Percentiles rank a stretch among this genome's conserved stretches.
These are phyloP conservation scores for Hermetia illucens DNA, from an alignment of 1,140 invertebrate species.

Conservation along the genomic window DNA sequence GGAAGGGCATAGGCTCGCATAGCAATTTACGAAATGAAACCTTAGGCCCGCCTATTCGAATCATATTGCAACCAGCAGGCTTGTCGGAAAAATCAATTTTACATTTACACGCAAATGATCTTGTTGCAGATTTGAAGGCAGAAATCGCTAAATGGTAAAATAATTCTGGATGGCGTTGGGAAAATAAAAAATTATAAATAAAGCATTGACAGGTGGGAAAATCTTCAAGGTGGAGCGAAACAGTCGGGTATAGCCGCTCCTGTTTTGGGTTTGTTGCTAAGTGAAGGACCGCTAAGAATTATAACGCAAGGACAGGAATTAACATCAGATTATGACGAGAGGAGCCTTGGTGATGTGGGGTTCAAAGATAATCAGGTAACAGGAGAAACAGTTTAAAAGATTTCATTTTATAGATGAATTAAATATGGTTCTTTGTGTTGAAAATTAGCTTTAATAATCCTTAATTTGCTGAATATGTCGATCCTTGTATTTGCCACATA, in stretches of 20 bases:
- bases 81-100: slow-evolving; percentile 63
- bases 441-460: too few species aligned
- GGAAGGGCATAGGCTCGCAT: slow-evolving; percentile 56
- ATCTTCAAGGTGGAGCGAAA: slow-evolving; percentile 14
- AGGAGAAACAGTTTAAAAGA: too few species aligned
- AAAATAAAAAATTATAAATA: slow-evolving; percentile 1
- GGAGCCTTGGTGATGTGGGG: slow-evolving; percentile 73
- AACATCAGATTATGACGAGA: slow-evolving; percentile 85
- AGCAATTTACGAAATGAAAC: slow-evolving; percentile 41
- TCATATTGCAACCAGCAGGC: slow-evolving; percentile 74
- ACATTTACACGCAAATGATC: slow-evolving; percentile 63
- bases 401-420: too few species aligned
- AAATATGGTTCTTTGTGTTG: too few species aligned
- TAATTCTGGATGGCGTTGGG: slow-evolving; percentile 38
- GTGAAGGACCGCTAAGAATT: slow-evolving; percentile 74
- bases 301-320: slow-evolving; percentile 89
- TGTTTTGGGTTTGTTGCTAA: slow-evolving; percentile 45
- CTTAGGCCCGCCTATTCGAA: slow-evolving; percentile 42
- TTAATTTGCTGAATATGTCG: too few species aligned
- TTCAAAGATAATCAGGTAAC: slow-evolving; percentile 69
- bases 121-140: slow-evolving; percentile 78
- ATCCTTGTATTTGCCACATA: too few species aligned
- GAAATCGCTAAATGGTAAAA: slow-evolving; percentile 75
- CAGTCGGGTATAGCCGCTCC: slow-evolving; percentile 18
- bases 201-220: slow-evolving; percentile 19